Conservation (phyloP, 2,797 vertebrate species). For the Notolepis coatsorum region DNA sequence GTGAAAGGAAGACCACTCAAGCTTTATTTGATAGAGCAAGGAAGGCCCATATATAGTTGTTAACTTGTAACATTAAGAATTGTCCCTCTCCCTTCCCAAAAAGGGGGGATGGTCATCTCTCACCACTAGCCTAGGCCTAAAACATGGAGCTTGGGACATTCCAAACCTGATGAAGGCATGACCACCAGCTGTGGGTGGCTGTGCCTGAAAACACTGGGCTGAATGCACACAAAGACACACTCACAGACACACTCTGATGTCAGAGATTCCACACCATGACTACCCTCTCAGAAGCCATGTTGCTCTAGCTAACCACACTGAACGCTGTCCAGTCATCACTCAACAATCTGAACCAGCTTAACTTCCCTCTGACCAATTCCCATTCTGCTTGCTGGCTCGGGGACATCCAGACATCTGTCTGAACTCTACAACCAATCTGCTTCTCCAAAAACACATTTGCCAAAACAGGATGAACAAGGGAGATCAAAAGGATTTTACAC, state of each 20-base stretch:
- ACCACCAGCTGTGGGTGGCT: constrained; percentile 40
- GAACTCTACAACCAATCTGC: constrained; percentile 22
- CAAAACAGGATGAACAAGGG: constrained; percentile 37
- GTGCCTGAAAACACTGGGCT: constrained; percentile 54
- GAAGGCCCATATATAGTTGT: constrained; percentile 3
- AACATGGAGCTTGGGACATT: constrained; percentile 17
- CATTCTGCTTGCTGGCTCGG: constrained; percentile 35
- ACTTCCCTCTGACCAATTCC: constrained; percentile 38
- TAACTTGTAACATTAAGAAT: not conserved
- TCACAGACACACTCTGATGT: constrained; percentile 65
- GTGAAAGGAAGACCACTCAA: constrained; percentile 22
- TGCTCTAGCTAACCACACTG: constrained; percentile 40
- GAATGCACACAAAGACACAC: constrained; percentile 31
- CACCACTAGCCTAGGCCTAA: constrained; percentile 1
- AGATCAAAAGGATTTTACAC: constrained; percentile 22
- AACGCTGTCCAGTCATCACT: constrained; percentile 67
- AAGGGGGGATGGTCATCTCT: constrained; percentile 32
- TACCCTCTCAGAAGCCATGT: constrained; percentile 44
- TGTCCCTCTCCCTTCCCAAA: constrained; percentile 34
- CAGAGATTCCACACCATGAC: constrained; percentile 63
- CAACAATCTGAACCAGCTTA: constrained; percentile 62
- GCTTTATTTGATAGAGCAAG: constrained; percentile 22
- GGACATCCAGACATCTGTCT: constrained; percentile 40
- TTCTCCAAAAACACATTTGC: constrained; percentile 13
- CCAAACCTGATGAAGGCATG: constrained; percentile 26